Evolutionary conservation across 2,113 vertebrate genomes (phyloP).

Genomic region (Asarcornis scutulata): DNA sequence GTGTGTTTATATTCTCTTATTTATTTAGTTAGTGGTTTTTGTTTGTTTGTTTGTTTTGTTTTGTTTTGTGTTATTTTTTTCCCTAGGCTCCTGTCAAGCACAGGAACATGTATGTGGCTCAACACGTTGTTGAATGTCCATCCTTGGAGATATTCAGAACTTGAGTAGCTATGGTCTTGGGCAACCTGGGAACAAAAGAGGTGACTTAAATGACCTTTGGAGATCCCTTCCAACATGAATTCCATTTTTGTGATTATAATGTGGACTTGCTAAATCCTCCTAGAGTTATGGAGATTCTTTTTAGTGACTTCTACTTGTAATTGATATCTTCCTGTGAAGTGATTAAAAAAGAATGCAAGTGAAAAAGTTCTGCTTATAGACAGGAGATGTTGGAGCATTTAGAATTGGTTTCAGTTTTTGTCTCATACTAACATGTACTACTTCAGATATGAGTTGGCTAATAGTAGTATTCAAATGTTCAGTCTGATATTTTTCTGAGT

Average conservation of each 20-base stretch:
- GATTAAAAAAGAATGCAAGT: not conserved
- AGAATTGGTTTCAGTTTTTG: not conserved
- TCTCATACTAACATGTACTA: not conserved
- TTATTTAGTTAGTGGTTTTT: not conserved
- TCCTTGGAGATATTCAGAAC: not conserved
- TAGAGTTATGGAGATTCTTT: not conserved
- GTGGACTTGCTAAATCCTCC: not conserved
- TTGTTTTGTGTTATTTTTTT: not conserved
- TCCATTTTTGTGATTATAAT: not conserved
- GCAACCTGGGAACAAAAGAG: not conserved
- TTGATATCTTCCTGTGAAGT: not conserved
- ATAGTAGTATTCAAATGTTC: not conserved
- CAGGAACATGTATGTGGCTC: not conserved
- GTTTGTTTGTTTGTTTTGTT: not conserved
- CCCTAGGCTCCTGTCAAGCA: not conserved
- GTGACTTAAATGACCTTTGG: not conserved
- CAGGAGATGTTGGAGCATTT: not conserved
- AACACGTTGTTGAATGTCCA: not conserved
- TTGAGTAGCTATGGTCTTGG: not conserved
- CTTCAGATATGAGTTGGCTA: not conserved
- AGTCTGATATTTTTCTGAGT: not conserved
- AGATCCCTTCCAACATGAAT: not conserved
- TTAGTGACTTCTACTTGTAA: not conserved
- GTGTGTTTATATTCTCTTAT: not conserved
- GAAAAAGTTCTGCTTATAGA: not conserved